These are phyloP conservation scores for Scartelaos histophorus DNA, from an alignment of 2,113 vertebrate genomes.

Conservation along the genomic window DNA sequence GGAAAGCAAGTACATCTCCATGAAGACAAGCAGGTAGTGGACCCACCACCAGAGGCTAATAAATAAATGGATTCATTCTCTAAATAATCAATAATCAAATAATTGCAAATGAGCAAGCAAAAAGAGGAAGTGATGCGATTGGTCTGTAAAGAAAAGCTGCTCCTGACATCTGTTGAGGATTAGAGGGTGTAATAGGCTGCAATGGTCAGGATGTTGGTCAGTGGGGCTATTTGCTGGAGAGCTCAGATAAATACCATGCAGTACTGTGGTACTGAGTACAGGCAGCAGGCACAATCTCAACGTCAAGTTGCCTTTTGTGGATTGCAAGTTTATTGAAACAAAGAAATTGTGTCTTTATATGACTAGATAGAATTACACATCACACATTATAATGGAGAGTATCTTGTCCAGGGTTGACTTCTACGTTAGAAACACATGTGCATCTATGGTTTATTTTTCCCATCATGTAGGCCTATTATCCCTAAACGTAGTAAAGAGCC, in stretches of 20 bases:
- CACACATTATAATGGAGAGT: background rate
- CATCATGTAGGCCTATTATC: background rate
- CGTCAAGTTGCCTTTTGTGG: background rate
- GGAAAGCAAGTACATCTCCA: background rate
- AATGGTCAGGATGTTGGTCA: constrained; percentile 34
- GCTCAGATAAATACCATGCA: constrained; percentile 21
- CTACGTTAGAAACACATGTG: too few species aligned
- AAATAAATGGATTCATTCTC: background rate
- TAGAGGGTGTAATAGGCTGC: background rate
- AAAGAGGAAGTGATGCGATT: constrained; percentile 7
- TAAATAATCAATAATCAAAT: background rate
- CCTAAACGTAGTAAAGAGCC: too few species aligned
- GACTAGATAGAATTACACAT: background rate
- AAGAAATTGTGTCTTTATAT: background rate
- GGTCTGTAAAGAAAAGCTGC: constrained; percentile 3
- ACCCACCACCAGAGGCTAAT: background rate
- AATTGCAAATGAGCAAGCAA: background rate
- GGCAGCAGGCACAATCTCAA: background rate
- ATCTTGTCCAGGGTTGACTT: background rate
- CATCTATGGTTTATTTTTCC: background rate
- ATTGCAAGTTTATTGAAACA: background rate
- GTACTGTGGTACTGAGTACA: constrained; percentile 11
- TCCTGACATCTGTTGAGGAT: constrained; percentile 14
- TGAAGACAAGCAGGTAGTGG: background rate
- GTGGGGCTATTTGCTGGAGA: constrained; percentile 7